phyloP scores from a whole-genome alignment of 35 echinoderm and acorn worm species.

The Lytechinus pictus region DNA sequence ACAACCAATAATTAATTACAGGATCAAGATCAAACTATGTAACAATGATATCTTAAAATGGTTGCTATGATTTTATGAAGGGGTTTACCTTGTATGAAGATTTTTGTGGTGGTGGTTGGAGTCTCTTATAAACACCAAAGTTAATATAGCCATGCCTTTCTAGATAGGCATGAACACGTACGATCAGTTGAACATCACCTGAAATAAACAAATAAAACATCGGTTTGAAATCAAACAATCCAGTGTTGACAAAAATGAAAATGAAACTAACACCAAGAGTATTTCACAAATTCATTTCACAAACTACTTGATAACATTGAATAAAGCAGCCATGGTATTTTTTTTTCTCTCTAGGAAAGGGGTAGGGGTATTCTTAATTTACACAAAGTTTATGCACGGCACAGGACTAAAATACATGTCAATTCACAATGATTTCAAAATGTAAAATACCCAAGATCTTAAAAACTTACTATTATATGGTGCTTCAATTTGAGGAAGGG shows the following conservation, averaged over 20 bases:
- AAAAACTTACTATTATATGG: slow-evolving; percentile 93
- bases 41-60: too few relatives aligned
- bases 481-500: slow-evolving; percentile 89
- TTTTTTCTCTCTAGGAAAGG: not conserved
- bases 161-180: slow-evolving; percentile 88
- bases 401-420: too few relatives aligned
- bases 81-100: slow-evolving; percentile 43
- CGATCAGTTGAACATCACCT: slow-evolving; percentile 93
- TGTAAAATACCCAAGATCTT: not conserved
- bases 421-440: too few relatives aligned
- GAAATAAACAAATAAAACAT: not conserved
- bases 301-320: not conserved
- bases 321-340: not conserved
- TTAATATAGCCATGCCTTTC: slow-evolving; percentile 97
- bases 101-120: slow-evolving; percentile 67
- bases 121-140: slow-evolving; percentile 89
- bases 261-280: not conserved
- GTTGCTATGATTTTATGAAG: not conserved
- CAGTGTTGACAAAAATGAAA: not conserved
- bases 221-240: not conserved
- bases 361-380: too few relatives aligned
- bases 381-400: too few relatives aligned
- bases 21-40: too few relatives aligned
- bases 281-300: not conserved
- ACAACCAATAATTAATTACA: too few relatives aligned